Base-by-base conservation (phyloP, 2,888 invertebrate genomes). In the Aproaerema taeniolella region DNA sequence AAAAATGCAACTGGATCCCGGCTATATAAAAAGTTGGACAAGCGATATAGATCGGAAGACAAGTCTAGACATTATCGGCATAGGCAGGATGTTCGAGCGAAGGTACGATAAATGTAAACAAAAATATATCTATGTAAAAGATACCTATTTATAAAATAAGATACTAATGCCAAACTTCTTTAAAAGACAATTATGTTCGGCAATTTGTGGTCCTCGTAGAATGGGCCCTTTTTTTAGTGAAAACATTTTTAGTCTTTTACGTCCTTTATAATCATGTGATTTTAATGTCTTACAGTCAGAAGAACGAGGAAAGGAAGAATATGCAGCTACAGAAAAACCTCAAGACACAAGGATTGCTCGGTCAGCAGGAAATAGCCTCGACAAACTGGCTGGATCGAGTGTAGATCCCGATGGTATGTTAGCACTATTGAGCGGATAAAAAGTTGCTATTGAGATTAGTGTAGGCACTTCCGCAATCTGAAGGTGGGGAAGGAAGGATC, bases 1-100 rank as follows among this genome's bases (percentile, higher is more conserved):
- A 82, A 82, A 42, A 64, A 71, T 12, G 58, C 75, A 2, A 83
- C 54, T 41, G 88, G 87, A 41, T 90, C 88, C 32, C 85, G 90
- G 15, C 71, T 94, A 15, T 94, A 93, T 67, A 95, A 92, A 75
- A 95, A 93, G 71, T 88, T 91, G 61, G 93, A 92, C 60, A 94
- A 92, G 60, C 83, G 93, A 53, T 94, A 91, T 71, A 88, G 93
- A n/a, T 94, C 93, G 6, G 93, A 94, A 67, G 94, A 94, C 53
- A 88, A 94, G 41, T 76, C 87, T 1, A 82, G 91, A 40, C 91
- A 91, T 55, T 85, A 89, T 55, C 87, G 91, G 31, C 88, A 89
- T 49, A 87, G 93, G 42, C 91, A 91, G 45, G 94, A 95, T 55
- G 91, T 92, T 17, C 81, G 95, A 52, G 95, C 95, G 5, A 95